phyloP scores from a whole-genome alignment of 2,113 vertebrate species.

The Pavo muticus region DNA sequence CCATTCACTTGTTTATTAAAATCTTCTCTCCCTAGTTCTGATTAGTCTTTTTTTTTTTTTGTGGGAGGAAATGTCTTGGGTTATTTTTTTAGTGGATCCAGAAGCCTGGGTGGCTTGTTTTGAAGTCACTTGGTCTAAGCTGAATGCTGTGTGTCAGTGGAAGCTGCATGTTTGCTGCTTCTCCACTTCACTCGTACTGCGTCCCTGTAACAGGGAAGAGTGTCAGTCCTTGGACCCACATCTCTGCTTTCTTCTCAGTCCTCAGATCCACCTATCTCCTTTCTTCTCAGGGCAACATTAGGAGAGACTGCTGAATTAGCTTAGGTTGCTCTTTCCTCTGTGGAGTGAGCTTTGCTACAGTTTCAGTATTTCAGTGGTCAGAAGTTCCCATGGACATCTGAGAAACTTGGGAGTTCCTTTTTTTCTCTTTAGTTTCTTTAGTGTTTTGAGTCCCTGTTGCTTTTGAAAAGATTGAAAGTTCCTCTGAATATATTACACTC shows the following conservation, averaged over 20 bases:
- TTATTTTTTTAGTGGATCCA: neutral
- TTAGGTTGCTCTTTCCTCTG: neutral
- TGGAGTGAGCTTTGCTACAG: neutral
- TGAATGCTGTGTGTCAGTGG: fast-evolving
- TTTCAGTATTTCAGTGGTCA: neutral
- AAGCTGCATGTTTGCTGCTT: neutral
- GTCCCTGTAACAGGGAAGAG: neutral
- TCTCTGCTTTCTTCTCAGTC: neutral
- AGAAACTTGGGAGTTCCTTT: neutral
- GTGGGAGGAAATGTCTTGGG: neutral
- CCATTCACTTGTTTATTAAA: neutral
- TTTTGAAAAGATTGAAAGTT: neutral
- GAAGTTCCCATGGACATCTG: neutral
- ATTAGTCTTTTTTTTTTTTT: neutral
- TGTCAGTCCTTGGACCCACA: neutral
- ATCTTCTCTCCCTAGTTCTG: neutral
- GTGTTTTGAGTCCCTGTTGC: neutral
- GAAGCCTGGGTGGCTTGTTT: neutral
- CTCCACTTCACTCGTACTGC: neutral
- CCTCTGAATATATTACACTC: neutral
- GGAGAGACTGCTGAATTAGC: neutral
- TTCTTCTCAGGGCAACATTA: neutral
- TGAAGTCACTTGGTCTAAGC: neutral
- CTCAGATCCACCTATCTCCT: too few relatives aligned
- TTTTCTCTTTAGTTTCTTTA: neutral